Base-by-base conservation (phyloP, 2,797 vertebrate species). In the Telmatherina bonti region DNA sequence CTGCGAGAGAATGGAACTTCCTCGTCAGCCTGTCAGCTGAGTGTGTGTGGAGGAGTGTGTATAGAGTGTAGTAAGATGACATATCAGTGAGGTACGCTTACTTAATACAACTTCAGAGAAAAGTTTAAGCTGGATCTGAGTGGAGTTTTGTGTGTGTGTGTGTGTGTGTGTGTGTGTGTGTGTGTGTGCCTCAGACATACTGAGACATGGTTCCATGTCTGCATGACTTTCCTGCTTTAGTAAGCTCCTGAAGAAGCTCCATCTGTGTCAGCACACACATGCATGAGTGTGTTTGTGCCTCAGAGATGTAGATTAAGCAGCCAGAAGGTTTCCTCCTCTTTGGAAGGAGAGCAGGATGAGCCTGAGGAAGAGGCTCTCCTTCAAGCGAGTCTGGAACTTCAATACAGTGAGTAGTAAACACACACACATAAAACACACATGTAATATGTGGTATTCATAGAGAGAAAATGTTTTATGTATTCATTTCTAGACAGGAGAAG, bases 361-460 rank as follows among this genome's bases (percentile, higher is more conserved):
- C 90, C 85, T 95, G 59, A 94, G 91, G 89, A 95, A 95, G 85
- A 94, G 94, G 85, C 94, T 95, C 72, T 95, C 94, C 68, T 95
- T 95, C 85, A 95, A 94, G 91, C 91, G 94, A 68, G 92, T 94
- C 74, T 94, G 92, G 90, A 91, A 93, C 91, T 91, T 93, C 81
- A 92, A 92, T 77, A 81, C 91, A 84, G 95, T 95, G 88, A 95
- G 94, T 94, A 88, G 60, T 26, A 31, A 41, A 31, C 8, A 58
- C 67, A 66, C 61, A 70, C 36, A 33, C 47, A 18, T 53, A 1
- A 63, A 61, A 70, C 36, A 29, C 43, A 18, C 56, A 2, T 43
- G 59, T 33, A 22, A 65, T 33, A 53, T 61, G 35, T 30, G 31
- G 8, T 11, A n/a, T 49, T 56, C 9, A 36, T 15, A 41, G n/a